phyloP scores from a whole-genome alignment of 2,113 vertebrate genomes.

The Pica pica region DNA sequence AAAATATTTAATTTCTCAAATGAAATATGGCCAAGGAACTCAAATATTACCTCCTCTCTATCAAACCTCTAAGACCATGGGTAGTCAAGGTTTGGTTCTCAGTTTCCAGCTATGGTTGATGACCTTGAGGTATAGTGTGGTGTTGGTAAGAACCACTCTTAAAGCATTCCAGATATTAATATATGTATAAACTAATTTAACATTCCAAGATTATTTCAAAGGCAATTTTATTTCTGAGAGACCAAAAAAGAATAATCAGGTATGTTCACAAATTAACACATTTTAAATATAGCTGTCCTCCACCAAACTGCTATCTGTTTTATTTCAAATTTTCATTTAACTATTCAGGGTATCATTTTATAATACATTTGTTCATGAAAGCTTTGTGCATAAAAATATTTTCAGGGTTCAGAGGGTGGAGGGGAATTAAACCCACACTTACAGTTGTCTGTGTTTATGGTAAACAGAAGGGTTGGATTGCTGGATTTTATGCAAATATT shows the following conservation, averaged over 20 bases:
- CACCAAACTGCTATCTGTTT: not conserved
- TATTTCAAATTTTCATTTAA: not conserved
- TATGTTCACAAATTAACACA: not conserved
- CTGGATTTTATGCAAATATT: not conserved
- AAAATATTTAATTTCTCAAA: not conserved
- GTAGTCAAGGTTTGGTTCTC: not conserved
- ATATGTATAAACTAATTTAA: not conserved
- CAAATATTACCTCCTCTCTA: not conserved
- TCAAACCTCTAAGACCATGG: not conserved
- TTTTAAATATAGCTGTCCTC: not conserved
- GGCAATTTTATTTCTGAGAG: not conserved
- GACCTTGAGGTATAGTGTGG: not conserved
- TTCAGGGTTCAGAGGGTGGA: not conserved
- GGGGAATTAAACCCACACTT: not conserved
- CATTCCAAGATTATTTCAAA: not conserved
- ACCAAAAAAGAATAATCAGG: not conserved
- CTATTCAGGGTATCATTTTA: not conserved
- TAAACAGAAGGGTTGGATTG: not conserved
- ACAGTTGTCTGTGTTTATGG: not conserved
- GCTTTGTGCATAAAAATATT: not conserved
- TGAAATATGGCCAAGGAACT: not conserved
- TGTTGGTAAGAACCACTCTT: not conserved
- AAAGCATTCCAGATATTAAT: not conserved
- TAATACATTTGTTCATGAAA: not conserved
- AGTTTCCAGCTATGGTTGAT: not conserved